These are phyloP conservation scores for Colostygia pectinataria DNA, from an alignment of 2,888 invertebrate species.

Conservation along the genomic window DNA sequence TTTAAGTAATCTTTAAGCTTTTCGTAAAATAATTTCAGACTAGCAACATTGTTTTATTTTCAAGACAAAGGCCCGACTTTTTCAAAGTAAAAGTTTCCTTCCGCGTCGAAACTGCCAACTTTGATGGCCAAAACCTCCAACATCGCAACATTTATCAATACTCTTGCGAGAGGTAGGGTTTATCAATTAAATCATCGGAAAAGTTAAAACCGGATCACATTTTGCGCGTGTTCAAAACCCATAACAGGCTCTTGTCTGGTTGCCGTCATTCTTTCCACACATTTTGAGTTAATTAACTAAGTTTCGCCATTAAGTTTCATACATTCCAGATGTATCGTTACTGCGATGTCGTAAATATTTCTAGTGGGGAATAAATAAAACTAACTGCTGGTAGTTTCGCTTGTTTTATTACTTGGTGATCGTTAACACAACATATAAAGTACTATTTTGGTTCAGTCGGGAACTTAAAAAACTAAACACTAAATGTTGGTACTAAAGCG, in stretches of 20 bases:
- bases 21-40: constrained; percentile 1
- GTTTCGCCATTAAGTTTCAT: constrained; percentile 43
- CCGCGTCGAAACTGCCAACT: constrained; percentile 2
- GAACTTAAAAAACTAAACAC: constrained; percentile 79
- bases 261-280: constrained; percentile 52
- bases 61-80: constrained; percentile 1
- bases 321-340: constrained; percentile 35
- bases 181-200: too few species aligned
- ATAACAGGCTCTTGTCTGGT: constrained; percentile 59
- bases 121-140: constrained; percentile 8
- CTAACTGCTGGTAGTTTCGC: constrained; percentile 44
- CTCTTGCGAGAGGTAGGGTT: too few species aligned
- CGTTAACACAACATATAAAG: constrained; percentile 70
- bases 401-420: constrained; percentile 73
- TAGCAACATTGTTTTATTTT: constrained; percentile 5
- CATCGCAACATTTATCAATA: constrained; percentile 18
- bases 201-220: constrained; percentile 35
- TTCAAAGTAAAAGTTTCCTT: constrained; percentile 7
- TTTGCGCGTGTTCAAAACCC: constrained; percentile 43
- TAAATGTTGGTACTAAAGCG: constrained; percentile 75
- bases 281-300: constrained; percentile 59
- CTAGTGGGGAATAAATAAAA: constrained; percentile 37
- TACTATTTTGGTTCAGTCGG: constrained; percentile 82
- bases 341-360: constrained; percentile 32
- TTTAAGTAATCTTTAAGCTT: too few species aligned